These are phyloP conservation scores for Saccostrea echinata DNA, from an alignment of 1,140 invertebrate genomes.

Conservation along the genomic window DNA sequence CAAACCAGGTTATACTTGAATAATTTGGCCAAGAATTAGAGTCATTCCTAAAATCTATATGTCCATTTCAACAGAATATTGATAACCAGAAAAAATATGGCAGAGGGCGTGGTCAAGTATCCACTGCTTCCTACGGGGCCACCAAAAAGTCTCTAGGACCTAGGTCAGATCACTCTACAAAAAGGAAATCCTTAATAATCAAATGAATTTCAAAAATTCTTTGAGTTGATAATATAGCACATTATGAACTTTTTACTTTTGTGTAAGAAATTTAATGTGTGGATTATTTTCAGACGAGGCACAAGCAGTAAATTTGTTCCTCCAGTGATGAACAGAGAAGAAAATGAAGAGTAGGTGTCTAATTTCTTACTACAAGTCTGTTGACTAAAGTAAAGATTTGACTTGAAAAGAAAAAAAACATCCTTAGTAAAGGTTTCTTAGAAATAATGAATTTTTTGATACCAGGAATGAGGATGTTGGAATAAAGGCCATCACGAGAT, in stretches of 20 bases:
- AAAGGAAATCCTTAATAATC: too few relatives aligned
- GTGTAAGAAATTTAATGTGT: background rate
- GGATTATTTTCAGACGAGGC: conserved; percentile 67
- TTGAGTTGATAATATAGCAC: background rate
- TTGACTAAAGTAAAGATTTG: background rate
- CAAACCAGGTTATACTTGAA: too few relatives aligned
- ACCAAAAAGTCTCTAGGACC: conserved; percentile 72
- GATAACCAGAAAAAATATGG: conserved; percentile 68
- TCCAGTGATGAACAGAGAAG: conserved; percentile 71
- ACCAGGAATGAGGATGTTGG: conserved; percentile 50
- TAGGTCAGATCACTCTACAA: conserved; percentile 58
- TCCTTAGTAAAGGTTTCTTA: background rate
- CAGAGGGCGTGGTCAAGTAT: conserved; percentile 55
- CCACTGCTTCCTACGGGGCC: conserved; percentile 62
- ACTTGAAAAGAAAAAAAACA: background rate
- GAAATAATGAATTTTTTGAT: conserved; percentile 6
- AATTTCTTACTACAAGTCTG: background rate
- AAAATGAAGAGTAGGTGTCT: conserved; percentile 57
- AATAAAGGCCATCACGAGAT: conserved; percentile 56
- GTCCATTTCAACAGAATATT: conserved; percentile 56
- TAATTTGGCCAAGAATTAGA: too few relatives aligned
- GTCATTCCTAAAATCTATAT: too few relatives aligned
- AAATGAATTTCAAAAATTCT: too few relatives aligned
- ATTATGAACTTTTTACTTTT: background rate
- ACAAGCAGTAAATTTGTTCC: conserved; percentile 76